Conservation (phyloP, 2,113 vertebrate genomes). For the Thamnophis sirtalis region DNA sequence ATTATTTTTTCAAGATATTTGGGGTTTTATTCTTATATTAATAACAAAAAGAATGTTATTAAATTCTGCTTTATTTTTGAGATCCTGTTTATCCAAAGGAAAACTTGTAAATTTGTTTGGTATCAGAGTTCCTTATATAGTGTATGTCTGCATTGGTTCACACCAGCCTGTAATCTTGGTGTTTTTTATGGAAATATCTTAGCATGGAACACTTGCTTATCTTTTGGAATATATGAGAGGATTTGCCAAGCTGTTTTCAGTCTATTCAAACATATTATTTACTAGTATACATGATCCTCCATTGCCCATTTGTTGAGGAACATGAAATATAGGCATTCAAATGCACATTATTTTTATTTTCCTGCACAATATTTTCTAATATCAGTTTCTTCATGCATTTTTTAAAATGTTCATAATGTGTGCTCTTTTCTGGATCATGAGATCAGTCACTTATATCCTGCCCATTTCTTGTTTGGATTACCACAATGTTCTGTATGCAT, state of each 20-base stretch:
- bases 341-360: not conserved
- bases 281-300: not conserved
- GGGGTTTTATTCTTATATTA: not conserved
- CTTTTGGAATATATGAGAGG: not conserved
- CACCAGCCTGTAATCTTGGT: not conserved
- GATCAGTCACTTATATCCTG: not conserved
- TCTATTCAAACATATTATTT: not conserved
- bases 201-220: not conserved
- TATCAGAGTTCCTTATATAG: not conserved
- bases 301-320: not conserved
- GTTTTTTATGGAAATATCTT: not conserved
- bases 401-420: not conserved
- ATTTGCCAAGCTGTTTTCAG: not conserved
- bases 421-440: not conserved
- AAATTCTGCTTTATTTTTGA: not conserved
- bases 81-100: not conserved
- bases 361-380: not conserved
- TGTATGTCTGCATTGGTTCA: not conserved
- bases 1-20: not conserved
- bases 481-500: fast-evolving
- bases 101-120: not conserved
- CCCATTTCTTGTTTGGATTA: not conserved
- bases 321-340: not conserved
- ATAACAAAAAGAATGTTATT: not conserved
- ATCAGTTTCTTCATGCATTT: not conserved